Evolutionary conservation across 2,888 invertebrate genomes (phyloP).

Genomic region (Aphelenchoides bicaudatus): DNA sequence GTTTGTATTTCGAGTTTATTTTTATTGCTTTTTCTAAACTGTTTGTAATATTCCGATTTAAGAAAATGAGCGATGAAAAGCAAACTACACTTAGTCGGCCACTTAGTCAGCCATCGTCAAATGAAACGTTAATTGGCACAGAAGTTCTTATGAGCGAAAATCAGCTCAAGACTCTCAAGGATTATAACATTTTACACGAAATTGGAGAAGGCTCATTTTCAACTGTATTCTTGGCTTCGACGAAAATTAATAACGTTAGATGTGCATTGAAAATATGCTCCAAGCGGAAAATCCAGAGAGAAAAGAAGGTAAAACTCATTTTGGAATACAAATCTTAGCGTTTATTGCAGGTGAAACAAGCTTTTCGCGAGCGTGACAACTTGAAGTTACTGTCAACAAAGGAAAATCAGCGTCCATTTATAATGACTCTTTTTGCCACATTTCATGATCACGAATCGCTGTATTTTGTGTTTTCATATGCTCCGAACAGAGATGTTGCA

Average conservation of each 20-base stretch:
- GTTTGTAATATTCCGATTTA: too few relatives aligned
- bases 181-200: slow-evolving; percentile 40
- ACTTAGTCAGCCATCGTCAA: too few relatives aligned
- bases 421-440: slow-evolving; percentile 88
- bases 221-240: slow-evolving; percentile 38
- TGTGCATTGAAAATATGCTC: slow-evolving; percentile 92
- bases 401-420: slow-evolving; percentile 73
- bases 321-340: slow-evolving; percentile 4
- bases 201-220: slow-evolving; percentile 42
- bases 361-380: slow-evolving; percentile 41
- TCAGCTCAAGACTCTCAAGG: slow-evolving; percentile 11
- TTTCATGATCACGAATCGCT: slow-evolving; percentile 88
- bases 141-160: neutral
- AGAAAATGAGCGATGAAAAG: too few relatives aligned
- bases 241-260: slow-evolving; percentile 21
- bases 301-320: slow-evolving; percentile 81
- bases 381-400: slow-evolving; percentile 73
- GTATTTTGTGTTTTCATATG: slow-evolving; percentile 87
- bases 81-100: too few relatives aligned
- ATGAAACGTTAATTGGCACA: neutral
- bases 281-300: slow-evolving; percentile 84
- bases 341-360: slow-evolving; percentile 32
- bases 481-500: slow-evolving; percentile 12
- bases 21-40: too few relatives aligned
- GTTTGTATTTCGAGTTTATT: too few relatives aligned